Percentiles rank a stretch among this genome's conserved stretches.
Conservation (phyloP, 2,797 vertebrate genomes). For the Anguilla anguilla region DNA sequence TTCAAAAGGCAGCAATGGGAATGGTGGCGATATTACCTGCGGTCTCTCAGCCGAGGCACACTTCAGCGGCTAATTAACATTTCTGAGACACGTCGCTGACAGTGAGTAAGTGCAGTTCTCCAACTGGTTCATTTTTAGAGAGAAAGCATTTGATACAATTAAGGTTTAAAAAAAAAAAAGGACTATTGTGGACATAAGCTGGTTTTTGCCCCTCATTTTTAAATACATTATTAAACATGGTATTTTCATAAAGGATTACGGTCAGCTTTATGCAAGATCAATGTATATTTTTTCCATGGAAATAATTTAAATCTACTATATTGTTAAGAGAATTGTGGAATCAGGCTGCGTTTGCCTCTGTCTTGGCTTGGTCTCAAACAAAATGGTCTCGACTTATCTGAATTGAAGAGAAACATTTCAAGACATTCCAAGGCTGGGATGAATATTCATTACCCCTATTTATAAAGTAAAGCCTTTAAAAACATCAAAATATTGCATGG, state of each 20-base stretch:
- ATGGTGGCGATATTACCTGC: neutral
- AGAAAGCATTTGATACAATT: neutral
- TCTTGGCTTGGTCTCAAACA: neutral
- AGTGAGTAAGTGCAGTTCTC: neutral
- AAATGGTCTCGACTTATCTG: neutral
- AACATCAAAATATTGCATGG: neutral
- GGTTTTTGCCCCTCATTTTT: neutral
- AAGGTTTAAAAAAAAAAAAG: neutral
- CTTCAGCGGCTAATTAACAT: neutral
- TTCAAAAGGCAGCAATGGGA: neutral
- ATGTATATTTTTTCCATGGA: neutral
- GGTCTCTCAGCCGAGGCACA: neutral
- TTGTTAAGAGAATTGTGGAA: neutral
- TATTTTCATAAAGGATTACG: neutral
- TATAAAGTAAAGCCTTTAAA: neutral
- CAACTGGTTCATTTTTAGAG: neutral
- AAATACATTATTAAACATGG: neutral
- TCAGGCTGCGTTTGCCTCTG: neutral
- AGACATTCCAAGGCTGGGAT: neutral
- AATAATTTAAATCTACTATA: neutral
- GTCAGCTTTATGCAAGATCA: neutral
- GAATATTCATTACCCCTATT: slow-evolving; percentile 11
- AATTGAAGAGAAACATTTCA: neutral
- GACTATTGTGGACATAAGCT: neutral
- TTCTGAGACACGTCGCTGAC: neutral